Evolutionary conservation across 2,797 vertebrate species (phyloP), one percentile per base, ranked within the genome.

Genomic region (Potorous gilbertii): DNA sequence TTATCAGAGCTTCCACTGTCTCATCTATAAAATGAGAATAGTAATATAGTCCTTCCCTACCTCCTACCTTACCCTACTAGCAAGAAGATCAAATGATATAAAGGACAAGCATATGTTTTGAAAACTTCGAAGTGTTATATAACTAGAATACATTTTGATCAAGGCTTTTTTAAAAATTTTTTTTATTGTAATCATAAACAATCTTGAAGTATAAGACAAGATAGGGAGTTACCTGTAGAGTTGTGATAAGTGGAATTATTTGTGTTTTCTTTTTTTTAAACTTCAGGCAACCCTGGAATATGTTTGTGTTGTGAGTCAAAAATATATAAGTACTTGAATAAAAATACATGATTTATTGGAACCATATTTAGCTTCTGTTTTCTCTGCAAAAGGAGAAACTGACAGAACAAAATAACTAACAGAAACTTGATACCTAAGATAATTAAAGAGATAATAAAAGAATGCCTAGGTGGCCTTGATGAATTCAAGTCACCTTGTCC

Each of bases 81-180:
- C n/a, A n/a, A 40, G n/a, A 40, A 74, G 34, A 66, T n/a, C 62
- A 18, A 40, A 74, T 74, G 13, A 40, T 40, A 40, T 40, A n/a
- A 66, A 66, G 14, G 62, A 18, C n/a, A 21, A 74, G n/a, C 62
- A 40, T 74, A 6, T 40, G n/a, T 74, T 74, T 66, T 74, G 34
- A 74, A 40, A 74, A 6, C 16, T 74, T 74, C 14, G 6, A 74
- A 74, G 62, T 74, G 16, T 74, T 18, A 40, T 74, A 74, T n/a
- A 74, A 40, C 62, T 40, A 56, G 93, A 96, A 95, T 90, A 62
- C 89, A 92, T 55, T 91, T 95, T 96, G 87, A 28, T 50, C 31
- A 96, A 94, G 90, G 24, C n/a, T n/a, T n/a, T n/a, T n/a, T n/a
- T n/a, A n/a, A n/a, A n/a, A n/a, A n/a, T n/a, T n/a, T n/a, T n/a